Conservation (phyloP, 1,140 invertebrate genomes). For the Halotydeus destructor region DNA sequence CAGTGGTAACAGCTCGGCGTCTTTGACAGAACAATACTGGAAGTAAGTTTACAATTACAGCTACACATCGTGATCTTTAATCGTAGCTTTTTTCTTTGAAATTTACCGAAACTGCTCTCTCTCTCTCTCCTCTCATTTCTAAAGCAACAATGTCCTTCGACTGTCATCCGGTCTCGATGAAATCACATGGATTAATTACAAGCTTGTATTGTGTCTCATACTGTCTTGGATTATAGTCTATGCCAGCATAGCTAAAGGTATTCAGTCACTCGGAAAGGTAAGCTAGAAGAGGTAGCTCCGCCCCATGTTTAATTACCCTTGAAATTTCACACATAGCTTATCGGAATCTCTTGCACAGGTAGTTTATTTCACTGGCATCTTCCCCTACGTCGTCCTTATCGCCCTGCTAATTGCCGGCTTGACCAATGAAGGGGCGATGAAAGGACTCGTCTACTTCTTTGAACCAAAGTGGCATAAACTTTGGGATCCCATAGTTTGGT, state of each 20-base stretch:
- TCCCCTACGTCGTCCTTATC: slow-evolving; percentile 34
- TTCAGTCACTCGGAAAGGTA: slow-evolving; percentile 26
- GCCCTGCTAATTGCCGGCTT: slow-evolving; percentile 33
- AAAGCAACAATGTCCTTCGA: slow-evolving; percentile 4
- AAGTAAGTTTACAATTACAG: not conserved
- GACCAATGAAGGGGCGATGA: slow-evolving; percentile 27
- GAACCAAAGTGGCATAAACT: slow-evolving; percentile 23
- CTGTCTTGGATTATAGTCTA: slow-evolving; percentile 27
- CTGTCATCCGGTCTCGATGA: slow-evolving; percentile 9
- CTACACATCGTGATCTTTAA: not conserved
- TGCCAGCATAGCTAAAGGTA: slow-evolving; percentile 25
- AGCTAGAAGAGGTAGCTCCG: too few relatives aligned
- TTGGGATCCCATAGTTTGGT: slow-evolving; percentile 19
- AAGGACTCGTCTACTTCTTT: slow-evolving; percentile 31
- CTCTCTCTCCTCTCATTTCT: too few relatives aligned
- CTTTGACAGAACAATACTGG: slow-evolving; percentile 2
- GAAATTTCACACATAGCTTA: too few relatives aligned
- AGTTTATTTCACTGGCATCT: slow-evolving; percentile 36
- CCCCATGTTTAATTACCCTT: too few relatives aligned
- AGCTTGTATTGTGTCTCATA: slow-evolving; percentile 25
- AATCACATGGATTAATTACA: slow-evolving; percentile 21
- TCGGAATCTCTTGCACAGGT: too few relatives aligned
- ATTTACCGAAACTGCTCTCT: too few relatives aligned
- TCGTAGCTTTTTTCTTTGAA: not conserved
- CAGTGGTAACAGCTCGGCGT: not conserved